These are phyloP conservation scores for Drosophila nr. fundita DNA, from an alignment of 2,888 invertebrate genomes.

Conservation along the genomic window DNA sequence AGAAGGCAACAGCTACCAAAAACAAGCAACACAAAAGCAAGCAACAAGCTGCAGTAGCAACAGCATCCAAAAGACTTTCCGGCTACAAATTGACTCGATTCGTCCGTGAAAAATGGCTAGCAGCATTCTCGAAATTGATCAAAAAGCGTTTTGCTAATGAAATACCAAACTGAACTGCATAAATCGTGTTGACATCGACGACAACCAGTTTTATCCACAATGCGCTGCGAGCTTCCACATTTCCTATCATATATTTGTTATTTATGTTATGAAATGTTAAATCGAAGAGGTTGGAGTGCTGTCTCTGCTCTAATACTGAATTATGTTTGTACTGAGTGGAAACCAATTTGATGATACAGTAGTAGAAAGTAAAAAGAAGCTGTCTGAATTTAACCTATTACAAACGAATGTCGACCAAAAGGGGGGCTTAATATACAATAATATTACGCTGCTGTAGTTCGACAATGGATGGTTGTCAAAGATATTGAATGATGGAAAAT, in stretches of 20 bases:
- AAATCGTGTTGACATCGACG: neutral
- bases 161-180: neutral
- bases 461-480: neutral
- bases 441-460: neutral
- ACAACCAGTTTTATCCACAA: neutral
- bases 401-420: neutral
- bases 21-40: constrained; percentile 4
- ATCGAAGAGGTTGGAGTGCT: neutral
- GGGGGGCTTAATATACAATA: neutral
- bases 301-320: neutral
- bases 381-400: neutral
- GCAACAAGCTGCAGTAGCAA: constrained; percentile 7
- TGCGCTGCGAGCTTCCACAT: neutral
- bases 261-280: neutral
- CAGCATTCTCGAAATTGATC: constrained; percentile 46
- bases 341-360: neutral
- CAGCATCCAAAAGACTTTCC: neutral
- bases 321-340: neutral
- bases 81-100: constrained; percentile 54
- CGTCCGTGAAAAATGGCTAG: constrained; percentile 41
- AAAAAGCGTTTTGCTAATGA: constrained; percentile 35
- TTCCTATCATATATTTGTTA: neutral
- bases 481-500: neutral
- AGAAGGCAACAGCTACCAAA: constrained; percentile 3
- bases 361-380: neutral